Evolutionary conservation across 1,140 invertebrate species (phyloP).

Genomic region (Orussus abietinus): DNA sequence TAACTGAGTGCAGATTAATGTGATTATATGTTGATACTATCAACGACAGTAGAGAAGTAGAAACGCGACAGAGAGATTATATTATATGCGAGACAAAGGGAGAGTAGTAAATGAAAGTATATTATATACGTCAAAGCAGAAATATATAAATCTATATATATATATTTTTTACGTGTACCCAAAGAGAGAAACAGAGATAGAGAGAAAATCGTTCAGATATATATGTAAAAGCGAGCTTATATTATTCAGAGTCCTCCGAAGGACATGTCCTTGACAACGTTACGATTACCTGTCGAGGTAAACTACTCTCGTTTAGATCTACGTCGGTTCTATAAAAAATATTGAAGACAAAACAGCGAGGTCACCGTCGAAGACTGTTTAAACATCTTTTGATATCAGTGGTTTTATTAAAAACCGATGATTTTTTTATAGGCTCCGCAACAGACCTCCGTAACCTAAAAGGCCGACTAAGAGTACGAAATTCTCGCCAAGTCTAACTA

Average conservation of each 20-base stretch:
- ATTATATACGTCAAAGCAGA: conserved; percentile 25
- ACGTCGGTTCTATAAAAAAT: too few species aligned
- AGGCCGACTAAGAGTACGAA: background rate
- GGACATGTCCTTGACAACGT: too few species aligned
- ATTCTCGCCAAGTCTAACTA: conserved; percentile 11
- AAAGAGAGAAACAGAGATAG: conserved; percentile 33
- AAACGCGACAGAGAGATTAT: conserved; percentile 36
- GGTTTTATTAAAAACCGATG: too few species aligned
- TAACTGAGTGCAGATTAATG: conserved; percentile 26
- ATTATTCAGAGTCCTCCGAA: too few species aligned
- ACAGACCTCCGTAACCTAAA: too few species aligned
- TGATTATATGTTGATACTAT: conserved; percentile 38
- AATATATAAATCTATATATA: conserved; percentile 25
- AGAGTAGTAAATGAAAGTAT: conserved; percentile 18
- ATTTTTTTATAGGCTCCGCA: too few species aligned
- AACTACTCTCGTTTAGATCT: too few species aligned
- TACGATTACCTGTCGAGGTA: conserved; percentile 31
- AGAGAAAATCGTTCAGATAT: conserved; percentile 11
- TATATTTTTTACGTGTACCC: conserved; percentile 46
- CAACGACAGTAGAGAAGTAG: conserved; percentile 25
- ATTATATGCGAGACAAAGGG: conserved; percentile 30
- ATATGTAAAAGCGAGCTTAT: conserved; percentile 32
- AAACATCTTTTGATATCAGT: too few species aligned
- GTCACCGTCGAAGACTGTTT: too few species aligned
- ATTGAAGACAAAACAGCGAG: too few species aligned